Conservation (phyloP, 1,140 invertebrate genomes). For the Steinernema feltiae region DNA sequence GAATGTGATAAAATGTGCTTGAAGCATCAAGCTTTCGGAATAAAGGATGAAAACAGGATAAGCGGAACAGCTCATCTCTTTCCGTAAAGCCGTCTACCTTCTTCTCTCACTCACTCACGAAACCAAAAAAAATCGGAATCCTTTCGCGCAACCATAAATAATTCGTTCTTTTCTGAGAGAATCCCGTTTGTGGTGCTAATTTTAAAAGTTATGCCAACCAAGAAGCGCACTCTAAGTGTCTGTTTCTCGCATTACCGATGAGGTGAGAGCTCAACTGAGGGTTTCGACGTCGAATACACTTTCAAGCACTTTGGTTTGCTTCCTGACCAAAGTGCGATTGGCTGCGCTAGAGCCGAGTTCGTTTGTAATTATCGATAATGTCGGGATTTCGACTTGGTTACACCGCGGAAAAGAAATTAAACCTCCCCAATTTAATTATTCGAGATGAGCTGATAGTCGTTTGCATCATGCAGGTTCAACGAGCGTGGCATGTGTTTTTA, state of each 20-base stretch:
- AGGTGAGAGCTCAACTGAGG: neutral
- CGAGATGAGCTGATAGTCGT: conserved; percentile 2
- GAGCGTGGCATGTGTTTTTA: neutral
- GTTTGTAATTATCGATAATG: conserved; percentile 1
- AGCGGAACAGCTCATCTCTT: neutral
- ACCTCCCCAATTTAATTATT: neutral
- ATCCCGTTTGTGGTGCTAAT: neutral
- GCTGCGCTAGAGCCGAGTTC: neutral
- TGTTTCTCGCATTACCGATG: conserved; percentile 1
- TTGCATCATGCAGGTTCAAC: neutral
- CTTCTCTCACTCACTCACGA: too few species aligned
- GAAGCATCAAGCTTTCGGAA: neutral
- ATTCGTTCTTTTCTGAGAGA: neutral
- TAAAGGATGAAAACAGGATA: neutral
- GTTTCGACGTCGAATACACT: too few species aligned
- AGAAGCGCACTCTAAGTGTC: neutral
- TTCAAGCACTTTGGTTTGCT: too few species aligned
- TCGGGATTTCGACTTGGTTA: neutral
- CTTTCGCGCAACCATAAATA: neutral
- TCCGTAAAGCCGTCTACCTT: too few species aligned
- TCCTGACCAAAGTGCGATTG: too few species aligned
- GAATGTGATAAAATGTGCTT: neutral
- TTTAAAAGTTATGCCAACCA: neutral
- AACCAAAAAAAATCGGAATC: neutral
- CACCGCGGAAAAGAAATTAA: neutral